Percentiles rank a stretch among this genome's conserved stretches.
Conservation (phyloP, 2,113 vertebrate species). For the Cervus canadensis region DNA sequence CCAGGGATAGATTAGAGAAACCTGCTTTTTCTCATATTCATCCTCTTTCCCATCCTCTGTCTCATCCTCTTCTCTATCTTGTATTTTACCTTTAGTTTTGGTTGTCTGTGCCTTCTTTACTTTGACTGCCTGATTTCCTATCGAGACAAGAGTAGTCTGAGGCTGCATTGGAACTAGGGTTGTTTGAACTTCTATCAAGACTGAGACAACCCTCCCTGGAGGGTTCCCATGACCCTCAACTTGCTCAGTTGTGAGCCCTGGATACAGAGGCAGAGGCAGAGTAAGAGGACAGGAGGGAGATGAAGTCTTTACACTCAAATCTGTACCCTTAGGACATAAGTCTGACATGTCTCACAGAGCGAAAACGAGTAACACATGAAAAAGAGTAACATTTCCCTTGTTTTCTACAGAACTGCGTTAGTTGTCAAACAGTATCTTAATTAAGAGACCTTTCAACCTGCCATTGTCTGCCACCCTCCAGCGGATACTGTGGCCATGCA, state of each 20-base stretch:
- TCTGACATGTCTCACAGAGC: neutral
- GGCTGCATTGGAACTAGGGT: neutral
- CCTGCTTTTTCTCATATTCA: neutral
- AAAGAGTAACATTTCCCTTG: neutral
- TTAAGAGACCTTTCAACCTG: neutral
- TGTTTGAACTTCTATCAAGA: neutral
- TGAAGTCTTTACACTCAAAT: neutral
- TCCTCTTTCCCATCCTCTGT: neutral
- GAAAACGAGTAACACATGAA: neutral
- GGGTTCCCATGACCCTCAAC: neutral
- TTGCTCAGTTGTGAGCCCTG: neutral
- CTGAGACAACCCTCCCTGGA: neutral
- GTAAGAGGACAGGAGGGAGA: neutral
- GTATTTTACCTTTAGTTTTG: neutral
- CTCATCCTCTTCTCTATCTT: neutral
- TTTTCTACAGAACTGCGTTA: neutral
- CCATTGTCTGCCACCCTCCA: neutral
- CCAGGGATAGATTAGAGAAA: neutral
- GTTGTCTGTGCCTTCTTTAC: neutral
- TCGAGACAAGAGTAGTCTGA: neutral
- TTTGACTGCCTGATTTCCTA: neutral
- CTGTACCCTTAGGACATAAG: neutral
- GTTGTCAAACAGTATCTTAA: neutral
- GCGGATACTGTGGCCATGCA: neutral
- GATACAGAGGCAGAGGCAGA: neutral